Evolutionary conservation across 2,888 invertebrate genomes (phyloP), one percentile per base, ranked within the genome.

Genomic region (Pammene fasciana): DNA sequence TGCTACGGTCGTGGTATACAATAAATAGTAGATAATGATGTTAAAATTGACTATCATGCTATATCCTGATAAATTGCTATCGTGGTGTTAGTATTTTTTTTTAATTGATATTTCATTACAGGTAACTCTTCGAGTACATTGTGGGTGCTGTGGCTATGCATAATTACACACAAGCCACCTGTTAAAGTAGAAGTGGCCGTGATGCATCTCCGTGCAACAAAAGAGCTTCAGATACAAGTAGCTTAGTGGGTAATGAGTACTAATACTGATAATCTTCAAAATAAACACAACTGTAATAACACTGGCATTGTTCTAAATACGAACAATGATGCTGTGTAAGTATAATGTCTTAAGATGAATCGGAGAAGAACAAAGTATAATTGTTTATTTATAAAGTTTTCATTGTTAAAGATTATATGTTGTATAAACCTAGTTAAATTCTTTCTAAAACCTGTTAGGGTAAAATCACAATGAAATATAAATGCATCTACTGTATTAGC

Each of bases 311-410:
- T 68, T 68, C 34, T 11, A 50, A n/a, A 41, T 34, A 10, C 10
- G n/a, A 34, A 68, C 68, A 68, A 57, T 62, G 55, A 68, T 48
- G 14, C 56, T 11, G 46, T 62, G 55, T 62, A 41, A 62, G 26
- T 38, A 36, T 13, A 34, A 48, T 64, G 57, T 43, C 36, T 36
- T n/a, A 26, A 56, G 56, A 62, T 62, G 16, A 56, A 56, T n/a
- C 43, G n/a, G 11, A 36, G 56, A 54, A 50, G 62, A 68, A 65
- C 60, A 50, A 55, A 61, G 48, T 65, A 41, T 43, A 55, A 26
- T 41, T 59, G 18, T 48, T 65, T 57, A 41, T 54, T 6, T 45
- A 43, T 11, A 46, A 60, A 14, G 34, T 34, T 61, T 34, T 18
- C 10, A 34, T 46, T 9, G 9, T 26, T 38, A n/a, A 54, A 36